Conservation (phyloP, 2,888 invertebrate species). For the Enchytraeus crypticus region DNA sequence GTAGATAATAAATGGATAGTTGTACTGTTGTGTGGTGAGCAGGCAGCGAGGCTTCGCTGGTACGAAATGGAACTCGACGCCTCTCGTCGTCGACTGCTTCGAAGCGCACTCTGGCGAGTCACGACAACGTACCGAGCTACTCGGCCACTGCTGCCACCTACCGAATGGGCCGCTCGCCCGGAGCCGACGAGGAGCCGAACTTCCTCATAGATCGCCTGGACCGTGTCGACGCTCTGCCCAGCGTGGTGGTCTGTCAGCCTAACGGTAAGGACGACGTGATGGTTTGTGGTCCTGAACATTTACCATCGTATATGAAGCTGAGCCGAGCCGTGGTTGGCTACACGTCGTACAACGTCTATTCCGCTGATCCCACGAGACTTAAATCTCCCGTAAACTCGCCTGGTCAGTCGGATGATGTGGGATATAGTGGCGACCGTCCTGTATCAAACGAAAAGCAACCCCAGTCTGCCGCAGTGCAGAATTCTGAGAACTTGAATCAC, state of each 20-base stretch:
- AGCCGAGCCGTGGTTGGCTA: conserved; percentile 2
- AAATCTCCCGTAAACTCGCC: no score
- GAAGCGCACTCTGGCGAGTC: neutral
- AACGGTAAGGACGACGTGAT: no score
- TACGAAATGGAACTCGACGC: neutral
- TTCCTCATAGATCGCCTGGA: neutral
- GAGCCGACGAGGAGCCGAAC: neutral
- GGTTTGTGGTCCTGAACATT: neutral
- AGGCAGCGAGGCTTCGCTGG: neutral
- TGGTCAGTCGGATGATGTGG: no score
- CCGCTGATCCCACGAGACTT: no score
- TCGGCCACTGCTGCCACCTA: neutral
- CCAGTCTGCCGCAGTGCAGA: no score
- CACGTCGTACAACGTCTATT: conserved; percentile 4
- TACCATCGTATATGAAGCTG: conserved; percentile 3
- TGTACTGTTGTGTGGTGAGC: no score
- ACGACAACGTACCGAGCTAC: neutral
- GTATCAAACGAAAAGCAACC: no score
- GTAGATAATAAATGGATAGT: no score
- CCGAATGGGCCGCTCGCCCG: neutral
- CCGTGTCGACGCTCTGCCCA: neutral
- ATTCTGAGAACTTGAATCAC: no score
- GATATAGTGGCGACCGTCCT: no score
- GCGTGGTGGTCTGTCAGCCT: neutral
- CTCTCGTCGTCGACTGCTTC: neutral